These are phyloP conservation scores for Eretmochelys imbricata DNA, from an alignment of 2,113 vertebrate species.

Conservation along the genomic window DNA sequence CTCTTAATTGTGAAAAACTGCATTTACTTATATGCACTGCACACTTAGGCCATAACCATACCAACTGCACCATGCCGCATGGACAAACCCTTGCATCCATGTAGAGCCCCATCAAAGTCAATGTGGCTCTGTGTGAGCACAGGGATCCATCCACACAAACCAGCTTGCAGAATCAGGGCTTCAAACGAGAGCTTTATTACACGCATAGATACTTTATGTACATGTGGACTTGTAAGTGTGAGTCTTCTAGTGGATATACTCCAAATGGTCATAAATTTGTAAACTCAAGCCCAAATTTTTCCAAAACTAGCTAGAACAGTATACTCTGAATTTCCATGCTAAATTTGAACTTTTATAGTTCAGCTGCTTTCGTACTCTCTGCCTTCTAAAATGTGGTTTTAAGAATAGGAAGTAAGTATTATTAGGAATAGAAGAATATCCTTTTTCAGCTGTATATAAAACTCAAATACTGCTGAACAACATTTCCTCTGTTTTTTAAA, in stretches of 20 bases:
- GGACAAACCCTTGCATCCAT: not conserved
- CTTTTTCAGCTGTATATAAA: not conserved
- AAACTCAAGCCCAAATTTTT: conserved; percentile 35
- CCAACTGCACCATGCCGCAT: not conserved
- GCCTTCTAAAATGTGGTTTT: conserved; percentile 50
- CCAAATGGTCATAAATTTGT: not conserved
- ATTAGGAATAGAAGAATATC: conserved; percentile 12
- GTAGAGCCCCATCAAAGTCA: not conserved
- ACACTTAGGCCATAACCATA: not conserved
- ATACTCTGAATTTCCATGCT: conserved; percentile 33
- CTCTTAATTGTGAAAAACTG: not conserved
- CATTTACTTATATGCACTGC: not conserved
- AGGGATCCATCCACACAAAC: not conserved
- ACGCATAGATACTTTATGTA: not conserved
- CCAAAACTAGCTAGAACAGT: conserved; percentile 19
- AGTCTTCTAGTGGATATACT: not conserved
- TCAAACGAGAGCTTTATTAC: not conserved
- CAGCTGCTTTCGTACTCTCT: conserved; percentile 26
- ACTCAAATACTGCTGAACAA: not conserved
- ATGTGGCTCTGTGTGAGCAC: not conserved
- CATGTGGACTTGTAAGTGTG: not conserved
- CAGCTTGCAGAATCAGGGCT: not conserved
- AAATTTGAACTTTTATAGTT: conserved; percentile 58
- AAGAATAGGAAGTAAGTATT: not conserved
- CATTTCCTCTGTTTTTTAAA: not conserved